A percentile compares a stretch with the other conserved stretches of the same genome.
phyloP scores from a whole-genome alignment of 2,888 invertebrate species.

The Podotricha telesiphe region DNA sequence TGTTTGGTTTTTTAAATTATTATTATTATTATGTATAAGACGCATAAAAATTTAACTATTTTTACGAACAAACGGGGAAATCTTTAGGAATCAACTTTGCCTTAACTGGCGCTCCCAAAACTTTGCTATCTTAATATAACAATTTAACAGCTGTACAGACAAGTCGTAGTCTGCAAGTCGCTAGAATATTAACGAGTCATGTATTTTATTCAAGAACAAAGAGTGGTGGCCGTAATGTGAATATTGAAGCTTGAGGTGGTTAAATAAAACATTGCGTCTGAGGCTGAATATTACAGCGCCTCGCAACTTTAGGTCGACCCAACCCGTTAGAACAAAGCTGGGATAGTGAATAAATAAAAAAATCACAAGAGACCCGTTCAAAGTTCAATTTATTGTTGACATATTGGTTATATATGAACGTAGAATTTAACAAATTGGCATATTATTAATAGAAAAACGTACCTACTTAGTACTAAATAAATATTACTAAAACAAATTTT shows the following conservation, averaged over 20 bases:
- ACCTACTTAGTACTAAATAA: too few species aligned
- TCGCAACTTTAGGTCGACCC: slow-evolving; percentile 55
- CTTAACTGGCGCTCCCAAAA: slow-evolving; percentile 3
- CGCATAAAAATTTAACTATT: too few species aligned
- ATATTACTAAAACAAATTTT: too few species aligned
- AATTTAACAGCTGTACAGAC: slow-evolving; percentile 20
- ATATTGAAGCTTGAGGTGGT: slow-evolving; percentile 64
- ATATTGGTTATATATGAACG: neutral
- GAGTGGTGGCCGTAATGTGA: slow-evolving; percentile 54
- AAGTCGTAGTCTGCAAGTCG: slow-evolving; percentile 19
- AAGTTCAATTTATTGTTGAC: slow-evolving; percentile 4
- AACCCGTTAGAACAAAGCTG: slow-evolving; percentile 61
- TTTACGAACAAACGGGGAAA: neutral
- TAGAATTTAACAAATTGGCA: neutral
- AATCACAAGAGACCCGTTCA: slow-evolving; percentile 27
- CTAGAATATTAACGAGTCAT: slow-evolving; percentile 41
- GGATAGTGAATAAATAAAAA: slow-evolving; percentile 64
- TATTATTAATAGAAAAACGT: too few species aligned
- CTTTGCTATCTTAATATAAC: slow-evolving; percentile 3
- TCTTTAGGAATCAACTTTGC: neutral
- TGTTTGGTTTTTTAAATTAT: too few species aligned
- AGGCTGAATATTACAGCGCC: slow-evolving; percentile 65
- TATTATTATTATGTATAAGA: too few species aligned
- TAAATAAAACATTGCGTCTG: slow-evolving; percentile 70
- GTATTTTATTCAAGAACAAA: slow-evolving; percentile 60